phyloP scores from a whole-genome alignment of 2,888 invertebrate genomes.

The Parasteatoda lunata region DNA sequence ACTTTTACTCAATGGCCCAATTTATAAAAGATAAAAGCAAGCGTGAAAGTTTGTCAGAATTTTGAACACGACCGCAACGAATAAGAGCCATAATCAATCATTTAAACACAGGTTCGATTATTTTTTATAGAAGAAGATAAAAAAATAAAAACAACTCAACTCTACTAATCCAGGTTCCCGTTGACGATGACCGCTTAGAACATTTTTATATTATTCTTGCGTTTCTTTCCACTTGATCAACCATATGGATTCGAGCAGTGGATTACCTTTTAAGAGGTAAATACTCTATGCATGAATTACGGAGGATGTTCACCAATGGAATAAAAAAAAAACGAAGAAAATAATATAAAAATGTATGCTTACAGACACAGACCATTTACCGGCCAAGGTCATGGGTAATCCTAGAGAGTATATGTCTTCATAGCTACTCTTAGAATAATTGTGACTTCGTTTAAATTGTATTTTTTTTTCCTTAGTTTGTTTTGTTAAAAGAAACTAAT shows the following conservation, averaged over 20 bases:
- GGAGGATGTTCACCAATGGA: not conserved
- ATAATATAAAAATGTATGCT: not conserved
- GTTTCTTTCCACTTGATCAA: slow-evolving; percentile 31
- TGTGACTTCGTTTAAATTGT: no score
- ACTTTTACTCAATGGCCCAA: not conserved
- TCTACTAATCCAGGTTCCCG: not conserved
- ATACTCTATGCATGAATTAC: slow-evolving; percentile 17
- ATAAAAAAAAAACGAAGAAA: not conserved
- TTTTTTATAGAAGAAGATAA: not conserved
- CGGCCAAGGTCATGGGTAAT: not conserved
- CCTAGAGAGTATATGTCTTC: no score
- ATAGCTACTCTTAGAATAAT: no score
- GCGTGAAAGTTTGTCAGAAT: not conserved
- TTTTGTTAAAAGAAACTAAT: no score
- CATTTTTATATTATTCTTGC: slow-evolving; percentile 15
- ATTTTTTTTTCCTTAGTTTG: no score
- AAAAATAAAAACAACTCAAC: not conserved
- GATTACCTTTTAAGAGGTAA: slow-evolving; percentile 8
- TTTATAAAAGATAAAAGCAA: not conserved
- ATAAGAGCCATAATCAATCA: not conserved
- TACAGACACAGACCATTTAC: not conserved
- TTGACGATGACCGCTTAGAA: slow-evolving; percentile 5
- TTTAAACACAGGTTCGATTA: not conserved
- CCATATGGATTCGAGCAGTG: slow-evolving; percentile 31
- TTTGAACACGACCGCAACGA: not conserved